Base-by-base conservation (phyloP, 2,113 vertebrate species). In the Chrysochloris asiatica region DNA sequence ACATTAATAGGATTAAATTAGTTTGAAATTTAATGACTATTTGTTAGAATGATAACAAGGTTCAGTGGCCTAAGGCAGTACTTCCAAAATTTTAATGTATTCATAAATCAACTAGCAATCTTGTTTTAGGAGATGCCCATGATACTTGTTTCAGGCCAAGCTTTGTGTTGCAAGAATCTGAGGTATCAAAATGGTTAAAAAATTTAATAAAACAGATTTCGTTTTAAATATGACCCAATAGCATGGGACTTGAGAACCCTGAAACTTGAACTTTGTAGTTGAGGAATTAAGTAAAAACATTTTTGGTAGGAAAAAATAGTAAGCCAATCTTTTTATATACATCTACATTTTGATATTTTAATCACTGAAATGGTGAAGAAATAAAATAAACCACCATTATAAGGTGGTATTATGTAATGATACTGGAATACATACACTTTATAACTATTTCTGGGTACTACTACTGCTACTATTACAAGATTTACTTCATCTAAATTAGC, bases 221-320 rank as follows among this genome's bases (percentile, higher is more conserved):
- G 7, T 63, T 82, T 86, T 89, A 54, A 86, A 54, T 73, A 38
- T 13, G 22, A n/a, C 22, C 41, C 21, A 85, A 8, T 48, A 82
- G 45, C 47, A 63, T 3, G 94, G 88, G 41, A 82, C 76, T 95
- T 90, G 41, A 86, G 52, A 87, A 91, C 28, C 71, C 28, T 92
- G 67, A 75, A 88, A 88, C 4, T 65, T 54, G 43, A 22, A 12
- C 61, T 85, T 94, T 94, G 24, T 80, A 88, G 30, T 89, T 92
- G 21, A 33, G 83, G 26, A 69, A 80, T 69, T 41, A 63, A 87
- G 85, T 90, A 76, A 93, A 86, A 78, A 47, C 19, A 54, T 87
- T 92, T 92, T 91, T 82, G 77, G 71, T 17, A 11, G 84, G 33
- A 36, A 72, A 86, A 83, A 88, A 52, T 91, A 82, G 67, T 3